Evolutionary conservation across 2,888 invertebrate species (phyloP), one percentile per base, ranked within the genome.

Genomic region (Petrophora chlorosata): DNA sequence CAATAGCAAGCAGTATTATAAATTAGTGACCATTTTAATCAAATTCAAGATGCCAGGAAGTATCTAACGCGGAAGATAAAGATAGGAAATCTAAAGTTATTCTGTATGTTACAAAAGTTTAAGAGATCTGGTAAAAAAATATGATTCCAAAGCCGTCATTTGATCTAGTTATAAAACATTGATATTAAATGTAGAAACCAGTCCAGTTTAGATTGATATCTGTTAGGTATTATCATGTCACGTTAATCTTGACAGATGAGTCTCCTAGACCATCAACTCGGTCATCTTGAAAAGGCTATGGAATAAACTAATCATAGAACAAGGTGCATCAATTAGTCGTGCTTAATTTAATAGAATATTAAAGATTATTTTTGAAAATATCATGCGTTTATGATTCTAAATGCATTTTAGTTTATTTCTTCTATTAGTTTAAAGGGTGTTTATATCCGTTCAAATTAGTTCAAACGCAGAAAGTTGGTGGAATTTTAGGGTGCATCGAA

Each of bases 1-100:
- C 59, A 75, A 61, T 66, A 73, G 73, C 70, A 79, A 79, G 79
- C 79, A 58, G 69, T 67, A 74, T 48, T 51, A 54, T 42, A 45
- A 50, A 57, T 55, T 59, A 56, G 57, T 52, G 51, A 57, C 53
- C 28, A 50, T 46, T 44, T 35, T 10, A 52, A 49, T 48, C 17
- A 49, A 38, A 14, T 29, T 15, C 34, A 36, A 43, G 39, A 52
- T 50, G 43, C 49, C 39, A 44, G 36, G 19, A 32, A 32, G 17
- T 35, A 38, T 19, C 4, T 25, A 33, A 33, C 39, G 40, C 40
- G 23, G 17, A 47, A 47, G 29, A 9, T 35, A 23, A 22, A 29
- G 35, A 14, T 29, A 43, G 22, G 23, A 43, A 16, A 7, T 17
- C n/a, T 14, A 23, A 22, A 30, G 23, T 35, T 25, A 14, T 29